phyloP scores from a whole-genome alignment of 92 coral and sea anemone species.

The Zoanthus sociatus region DNA sequence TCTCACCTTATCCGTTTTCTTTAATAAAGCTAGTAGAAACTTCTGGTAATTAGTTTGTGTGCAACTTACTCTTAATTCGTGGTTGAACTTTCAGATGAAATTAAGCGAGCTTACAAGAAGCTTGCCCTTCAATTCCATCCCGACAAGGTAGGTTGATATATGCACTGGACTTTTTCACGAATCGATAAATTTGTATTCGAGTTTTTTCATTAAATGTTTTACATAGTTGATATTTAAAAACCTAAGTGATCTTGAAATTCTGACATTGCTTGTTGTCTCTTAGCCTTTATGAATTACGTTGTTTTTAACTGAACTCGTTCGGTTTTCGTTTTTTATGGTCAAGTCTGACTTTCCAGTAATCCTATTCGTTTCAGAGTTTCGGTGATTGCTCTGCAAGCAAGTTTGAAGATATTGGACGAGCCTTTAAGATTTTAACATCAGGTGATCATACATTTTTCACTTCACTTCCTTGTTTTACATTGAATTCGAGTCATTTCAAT shows the following conservation, averaged over 20 bases:
- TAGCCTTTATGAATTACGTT: background rate
- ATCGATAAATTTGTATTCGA: slow-evolving; percentile 23
- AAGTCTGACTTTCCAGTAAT: slow-evolving; percentile 14
- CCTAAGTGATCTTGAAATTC: background rate
- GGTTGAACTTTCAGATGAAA: slow-evolving; percentile 86
- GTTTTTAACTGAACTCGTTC: slow-evolving; percentile 9
- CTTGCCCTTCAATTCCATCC: slow-evolving; percentile 89
- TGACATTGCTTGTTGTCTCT: background rate
- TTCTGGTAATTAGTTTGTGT: background rate
- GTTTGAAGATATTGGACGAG: slow-evolving; percentile 89
- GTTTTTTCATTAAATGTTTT: background rate
- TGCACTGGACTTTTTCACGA: background rate
- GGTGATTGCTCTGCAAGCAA: slow-evolving; percentile 77
- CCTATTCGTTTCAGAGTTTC: slow-evolving; percentile 70
- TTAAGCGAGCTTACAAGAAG: slow-evolving; percentile 90
- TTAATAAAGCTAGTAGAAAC: background rate
- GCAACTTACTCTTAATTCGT: slow-evolving; percentile 28
- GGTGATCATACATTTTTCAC: slow-evolving; percentile 57
- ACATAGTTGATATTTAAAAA: background rate
- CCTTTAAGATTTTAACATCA: slow-evolving; percentile 75
- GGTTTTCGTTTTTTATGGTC: slow-evolving; percentile 16
- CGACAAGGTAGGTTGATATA: slow-evolving; percentile 73
- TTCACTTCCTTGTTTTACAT: background rate
- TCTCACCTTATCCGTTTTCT: background rate
- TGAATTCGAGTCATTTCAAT: background rate